Base-by-base conservation (phyloP, 2,888 invertebrate species). In the Heliconius cydno region DNA sequence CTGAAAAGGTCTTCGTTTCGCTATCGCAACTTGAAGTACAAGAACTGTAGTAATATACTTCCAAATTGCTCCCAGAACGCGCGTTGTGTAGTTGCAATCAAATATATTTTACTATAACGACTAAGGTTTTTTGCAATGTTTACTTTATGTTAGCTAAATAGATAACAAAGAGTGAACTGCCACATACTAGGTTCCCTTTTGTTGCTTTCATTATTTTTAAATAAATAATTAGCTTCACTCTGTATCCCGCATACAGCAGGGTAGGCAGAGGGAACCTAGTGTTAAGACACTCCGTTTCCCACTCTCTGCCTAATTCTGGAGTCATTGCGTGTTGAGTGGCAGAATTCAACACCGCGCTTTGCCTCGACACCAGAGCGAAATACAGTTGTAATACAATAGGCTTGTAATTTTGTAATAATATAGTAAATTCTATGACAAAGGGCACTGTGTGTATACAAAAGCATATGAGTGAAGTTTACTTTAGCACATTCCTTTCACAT, bases 401-500 rank as follows among this genome's bases (percentile, higher is more conserved):
- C 38, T 30, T 60, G 34, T 73, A 74, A 57, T 75, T 80, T 80
- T 72, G 80, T 71, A 80, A 80, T 80, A 82, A 78, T 73, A 78
- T 52, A 68, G 77, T 75, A 82, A n/a, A 82, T 81, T 84, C 77
- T 79, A 78, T 79, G 82, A 82, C 87, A 86, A 85, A 86, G 85
- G 84, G 83, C 65, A 86, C 88, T 85, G 87, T 87, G 86, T 87
- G 87, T 87, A 87, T 87, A 76, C 72, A 77, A 87, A 84, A 86
- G 84, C 85, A 82, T 86, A 86, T 84, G 86, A 88, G 86, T 88
- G 84, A 86, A 89, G 88, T 90, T 90, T 87, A 90, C 87, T 89
- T 87, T 86, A 87, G 86, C 86, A 85, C 89, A 90, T 90, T 90
- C 91, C 90, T 87, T 89, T 87, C 86, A 85, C 89, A 86, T 88